Conservation (phyloP, 2,888 invertebrate species). For the Aspidiotus destructor region DNA sequence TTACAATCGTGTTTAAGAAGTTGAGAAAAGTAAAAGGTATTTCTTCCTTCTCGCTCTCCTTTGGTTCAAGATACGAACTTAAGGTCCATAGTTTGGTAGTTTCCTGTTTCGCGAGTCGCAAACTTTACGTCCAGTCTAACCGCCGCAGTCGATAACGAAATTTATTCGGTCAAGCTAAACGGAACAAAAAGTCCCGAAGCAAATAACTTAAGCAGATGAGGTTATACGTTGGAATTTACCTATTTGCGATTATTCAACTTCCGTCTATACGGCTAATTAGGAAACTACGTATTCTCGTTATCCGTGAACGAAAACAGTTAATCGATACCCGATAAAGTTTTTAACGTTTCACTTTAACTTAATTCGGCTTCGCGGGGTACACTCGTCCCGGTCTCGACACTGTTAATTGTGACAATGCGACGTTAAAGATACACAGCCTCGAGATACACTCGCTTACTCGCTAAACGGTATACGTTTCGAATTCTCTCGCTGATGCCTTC, state of each 20-base stretch:
- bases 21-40: too few relatives aligned
- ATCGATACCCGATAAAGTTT: conserved; percentile 4
- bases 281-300: neutral
- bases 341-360: neutral
- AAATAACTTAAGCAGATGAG: conserved; percentile 2
- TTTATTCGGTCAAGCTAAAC: too few relatives aligned
- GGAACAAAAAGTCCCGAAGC: too few relatives aligned
- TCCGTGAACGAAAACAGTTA: neutral
- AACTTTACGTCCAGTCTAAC: too few relatives aligned
- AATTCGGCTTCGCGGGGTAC: neutral
- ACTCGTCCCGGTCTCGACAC: too few relatives aligned
- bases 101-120: too few relatives aligned
- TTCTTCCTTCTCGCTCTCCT: too few relatives aligned
- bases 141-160: too few relatives aligned
- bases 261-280: neutral
- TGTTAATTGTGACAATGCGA: neutral
- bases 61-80: too few relatives aligned
- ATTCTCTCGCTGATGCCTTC: neutral
- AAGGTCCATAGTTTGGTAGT: too few relatives aligned
- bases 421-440: neutral
- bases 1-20: too few relatives aligned
- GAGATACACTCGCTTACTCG: neutral
- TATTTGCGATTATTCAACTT: neutral
- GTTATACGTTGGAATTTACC: neutral
- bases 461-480: neutral